Percentiles rank a stretch among this genome's conserved stretches.
Conservation (phyloP, 2,888 invertebrate genomes). For the Dynastes hyllus region DNA sequence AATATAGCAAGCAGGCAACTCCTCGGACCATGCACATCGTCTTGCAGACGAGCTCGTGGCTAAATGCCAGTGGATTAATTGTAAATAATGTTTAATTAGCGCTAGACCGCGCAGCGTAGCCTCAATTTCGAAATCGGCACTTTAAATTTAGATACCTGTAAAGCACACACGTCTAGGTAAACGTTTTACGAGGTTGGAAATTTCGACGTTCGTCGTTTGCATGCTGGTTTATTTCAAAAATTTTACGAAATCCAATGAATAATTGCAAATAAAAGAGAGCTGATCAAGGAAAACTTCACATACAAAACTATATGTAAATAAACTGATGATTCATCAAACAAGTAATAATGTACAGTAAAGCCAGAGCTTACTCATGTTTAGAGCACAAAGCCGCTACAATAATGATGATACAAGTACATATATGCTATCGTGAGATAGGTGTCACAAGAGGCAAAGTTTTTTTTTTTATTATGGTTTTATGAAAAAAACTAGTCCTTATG, state of each 20-base stretch:
- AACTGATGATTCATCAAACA: no score
- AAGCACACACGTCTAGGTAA: not conserved
- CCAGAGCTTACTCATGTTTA: no score
- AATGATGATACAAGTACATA: no score
- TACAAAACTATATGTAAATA: no score
- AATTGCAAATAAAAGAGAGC: not conserved
- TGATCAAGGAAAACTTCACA: no score
- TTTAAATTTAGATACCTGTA: slow-evolving; percentile 35
- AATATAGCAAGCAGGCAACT: slow-evolving; percentile 19
- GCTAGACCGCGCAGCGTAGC: slow-evolving; percentile 15
- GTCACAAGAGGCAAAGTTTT: no score
- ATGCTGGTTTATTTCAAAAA: not conserved
- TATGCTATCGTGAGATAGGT: no score
- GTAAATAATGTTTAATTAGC: slow-evolving; percentile 40
- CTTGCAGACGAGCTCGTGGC: slow-evolving; percentile 26
- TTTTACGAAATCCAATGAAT: not conserved
- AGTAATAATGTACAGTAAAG: no score
- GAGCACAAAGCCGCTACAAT: no score
- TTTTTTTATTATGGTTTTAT: no score
- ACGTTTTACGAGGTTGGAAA: slow-evolving; percentile 4
- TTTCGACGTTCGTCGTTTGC: not conserved
- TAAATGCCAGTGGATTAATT: slow-evolving; percentile 34
- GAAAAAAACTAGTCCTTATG: no score
- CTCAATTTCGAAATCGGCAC: slow-evolving; percentile 23
- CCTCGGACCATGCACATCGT: slow-evolving; percentile 24